Percentiles rank a stretch among this genome's conserved stretches.
Conservation (phyloP, 2,797 vertebrate genomes). For the Amblyopsis hoosieri region DNA sequence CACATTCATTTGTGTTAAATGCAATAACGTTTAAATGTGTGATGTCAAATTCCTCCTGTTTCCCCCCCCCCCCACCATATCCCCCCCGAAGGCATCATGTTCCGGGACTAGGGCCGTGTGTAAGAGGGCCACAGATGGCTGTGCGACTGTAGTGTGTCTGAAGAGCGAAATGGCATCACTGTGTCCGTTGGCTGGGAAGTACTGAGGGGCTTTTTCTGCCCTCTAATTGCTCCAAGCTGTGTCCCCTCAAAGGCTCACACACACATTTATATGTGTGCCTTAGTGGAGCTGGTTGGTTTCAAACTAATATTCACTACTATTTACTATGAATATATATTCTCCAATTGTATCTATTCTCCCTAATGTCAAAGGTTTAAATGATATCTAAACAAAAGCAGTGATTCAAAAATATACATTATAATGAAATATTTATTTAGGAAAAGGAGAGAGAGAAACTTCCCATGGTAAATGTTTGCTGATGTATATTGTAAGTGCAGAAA, state of each 20-base stretch:
- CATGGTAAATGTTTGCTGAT: constrained; percentile 77
- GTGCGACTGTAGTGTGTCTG: constrained; percentile 57
- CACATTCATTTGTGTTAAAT: constrained; percentile 3
- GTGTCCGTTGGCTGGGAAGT: constrained; percentile 60
- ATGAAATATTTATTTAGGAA: constrained; percentile 77
- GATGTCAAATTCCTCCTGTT: constrained; percentile 30
- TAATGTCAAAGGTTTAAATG: background rate
- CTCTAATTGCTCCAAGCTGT: constrained; percentile 79
- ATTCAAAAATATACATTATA: constrained; percentile 51
- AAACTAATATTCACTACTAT: constrained; percentile 24
- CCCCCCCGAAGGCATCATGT: constrained; percentile 44
- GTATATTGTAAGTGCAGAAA: constrained; percentile 77
- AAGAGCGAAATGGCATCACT: constrained; percentile 69
- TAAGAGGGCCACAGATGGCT: constrained; percentile 70
- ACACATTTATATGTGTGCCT: constrained; percentile 36
- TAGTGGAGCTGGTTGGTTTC: constrained; percentile 23
- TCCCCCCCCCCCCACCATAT: constrained; percentile 25
- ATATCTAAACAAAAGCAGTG: constrained; percentile 25
- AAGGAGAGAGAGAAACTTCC: constrained; percentile 77
- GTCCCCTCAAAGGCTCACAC: constrained; percentile 63
- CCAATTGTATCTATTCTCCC: background rate
- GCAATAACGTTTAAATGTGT: background rate
- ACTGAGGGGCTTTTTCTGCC: constrained; percentile 66
- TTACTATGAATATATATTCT: constrained; percentile 14
- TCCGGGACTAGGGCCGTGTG: constrained; percentile 61